phyloP scores from a whole-genome alignment of 2,113 vertebrate species.

The Drymodes brunneopygia region DNA sequence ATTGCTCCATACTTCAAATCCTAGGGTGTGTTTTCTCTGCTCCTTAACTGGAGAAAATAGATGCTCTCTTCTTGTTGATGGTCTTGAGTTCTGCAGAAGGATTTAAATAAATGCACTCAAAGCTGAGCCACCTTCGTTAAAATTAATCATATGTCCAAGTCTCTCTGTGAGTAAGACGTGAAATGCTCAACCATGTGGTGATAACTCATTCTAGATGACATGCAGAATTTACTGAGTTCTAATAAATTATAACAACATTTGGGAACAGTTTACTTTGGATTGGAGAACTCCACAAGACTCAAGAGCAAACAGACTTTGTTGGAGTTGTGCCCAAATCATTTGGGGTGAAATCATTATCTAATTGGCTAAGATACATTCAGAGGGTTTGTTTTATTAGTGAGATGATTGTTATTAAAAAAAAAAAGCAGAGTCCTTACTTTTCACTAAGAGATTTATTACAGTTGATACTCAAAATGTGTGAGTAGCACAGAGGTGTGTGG shows the following conservation, averaged over 20 bases:
- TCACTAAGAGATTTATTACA: not conserved
- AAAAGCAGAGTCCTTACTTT: not conserved
- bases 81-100: not conserved
- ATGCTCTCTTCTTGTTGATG: not conserved
- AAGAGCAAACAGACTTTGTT: not conserved
- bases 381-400: not conserved
- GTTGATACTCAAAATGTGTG: not conserved
- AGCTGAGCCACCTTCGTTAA: not conserved
- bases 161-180: not conserved
- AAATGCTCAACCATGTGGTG: not conserved
- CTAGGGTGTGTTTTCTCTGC: not conserved
- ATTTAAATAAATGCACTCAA: not conserved
- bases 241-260: not conserved
- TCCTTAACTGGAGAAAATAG: not conserved
- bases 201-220: not conserved
- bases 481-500: not conserved
- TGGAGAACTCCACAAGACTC: not conserved
- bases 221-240: not conserved
- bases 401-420: not conserved
- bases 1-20: fast-evolving
- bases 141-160: not conserved
- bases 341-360: not conserved
- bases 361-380: not conserved
- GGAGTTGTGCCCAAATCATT: not conserved
- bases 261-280: not conserved